A percentile compares a stretch with the other conserved stretches of the same genome.
These are phyloP conservation scores for Arion vulgaris DNA, from an alignment of 1,140 invertebrate genomes.

Conservation along the genomic window DNA sequence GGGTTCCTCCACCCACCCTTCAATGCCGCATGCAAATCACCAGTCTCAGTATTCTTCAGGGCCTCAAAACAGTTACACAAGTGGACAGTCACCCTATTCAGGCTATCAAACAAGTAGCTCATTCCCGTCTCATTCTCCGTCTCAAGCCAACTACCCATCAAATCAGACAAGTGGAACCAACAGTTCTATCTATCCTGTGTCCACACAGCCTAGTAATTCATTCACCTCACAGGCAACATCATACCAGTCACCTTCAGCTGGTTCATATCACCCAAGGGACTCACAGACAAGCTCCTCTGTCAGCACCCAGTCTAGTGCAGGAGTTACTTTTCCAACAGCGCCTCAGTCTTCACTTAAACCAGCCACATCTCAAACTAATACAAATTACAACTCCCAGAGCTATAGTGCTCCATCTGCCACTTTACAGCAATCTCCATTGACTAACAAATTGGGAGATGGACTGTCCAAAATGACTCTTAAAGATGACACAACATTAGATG, in stretches of 20 bases:
- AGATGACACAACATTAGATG: constrained; percentile 57
- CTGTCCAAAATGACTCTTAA: constrained; percentile 67
- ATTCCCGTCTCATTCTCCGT: constrained; percentile 45
- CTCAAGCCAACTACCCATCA: constrained; percentile 40
- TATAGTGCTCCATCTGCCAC: constrained; percentile 44
- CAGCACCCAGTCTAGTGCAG: constrained; percentile 26
- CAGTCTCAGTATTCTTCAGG: constrained; percentile 31
- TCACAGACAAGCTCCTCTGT: constrained; percentile 41
- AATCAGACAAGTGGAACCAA: constrained; percentile 26
- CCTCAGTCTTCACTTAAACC: constrained; percentile 37
- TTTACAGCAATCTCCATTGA: constrained; percentile 58
- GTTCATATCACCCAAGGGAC: constrained; percentile 53
- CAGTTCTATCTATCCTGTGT: constrained; percentile 45
- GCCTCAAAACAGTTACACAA: constrained; percentile 52
- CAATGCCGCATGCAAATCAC: constrained; percentile 29
- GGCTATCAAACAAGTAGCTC: constrained; percentile 44
- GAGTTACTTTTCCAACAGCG: constrained; percentile 19
- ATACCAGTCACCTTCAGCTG: constrained; percentile 43
- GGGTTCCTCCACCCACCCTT: constrained; percentile 8
- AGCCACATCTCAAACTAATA: constrained; percentile 37
- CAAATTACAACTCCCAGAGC: constrained; percentile 49
- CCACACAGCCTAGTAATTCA: constrained; percentile 49
- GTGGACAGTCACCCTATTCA: constrained; percentile 41
- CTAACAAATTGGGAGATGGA: constrained; percentile 65
- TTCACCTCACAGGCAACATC: constrained; percentile 50